A percentile compares a stretch with the other conserved stretches of the same genome.
Conservation (phyloP, 2,888 invertebrate species). For the Dyspetes luteomarginatus region DNA sequence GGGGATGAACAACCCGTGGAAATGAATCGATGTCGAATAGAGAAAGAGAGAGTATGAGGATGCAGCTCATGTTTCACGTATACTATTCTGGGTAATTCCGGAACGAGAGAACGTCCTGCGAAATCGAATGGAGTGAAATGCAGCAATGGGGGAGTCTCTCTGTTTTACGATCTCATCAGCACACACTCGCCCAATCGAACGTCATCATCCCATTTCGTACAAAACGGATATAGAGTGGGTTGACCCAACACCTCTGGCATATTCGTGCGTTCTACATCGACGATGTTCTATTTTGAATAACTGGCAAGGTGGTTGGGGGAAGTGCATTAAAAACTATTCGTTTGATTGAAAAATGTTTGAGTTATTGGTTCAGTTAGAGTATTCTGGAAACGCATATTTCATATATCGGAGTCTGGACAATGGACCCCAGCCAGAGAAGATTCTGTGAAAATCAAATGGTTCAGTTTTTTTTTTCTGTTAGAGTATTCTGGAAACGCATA, state of each 20-base stretch:
- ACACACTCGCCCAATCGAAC: neutral
- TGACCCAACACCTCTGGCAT: constrained; percentile 18
- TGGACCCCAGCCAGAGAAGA: too few relatives aligned
- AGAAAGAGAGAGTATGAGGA: neutral
- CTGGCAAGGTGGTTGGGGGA: neutral
- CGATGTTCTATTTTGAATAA: neutral
- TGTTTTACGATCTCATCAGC: neutral
- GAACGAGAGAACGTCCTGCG: neutral
- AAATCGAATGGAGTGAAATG: neutral
- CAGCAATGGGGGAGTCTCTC: too few relatives aligned
- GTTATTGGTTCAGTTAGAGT: too few relatives aligned
- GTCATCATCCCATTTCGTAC: neutral
- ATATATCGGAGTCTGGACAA: too few relatives aligned
- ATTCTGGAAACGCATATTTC: too few relatives aligned
- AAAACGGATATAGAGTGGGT: neutral
- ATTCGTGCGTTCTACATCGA: constrained; percentile 47
- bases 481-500: too few relatives aligned
- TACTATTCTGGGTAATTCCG: neutral
- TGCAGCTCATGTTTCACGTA: too few relatives aligned
- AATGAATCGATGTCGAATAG: constrained; percentile 68
- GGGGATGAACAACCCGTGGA: constrained; percentile 37
- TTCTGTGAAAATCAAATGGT: too few relatives aligned
- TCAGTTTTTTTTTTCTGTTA: too few relatives aligned
- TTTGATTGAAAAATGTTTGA: too few relatives aligned
- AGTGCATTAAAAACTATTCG: too few relatives aligned